Evolutionary conservation across 2,888 invertebrate genomes (phyloP), one percentile per base, ranked within the genome.

Genomic region (Anagyrus pseudococci): DNA sequence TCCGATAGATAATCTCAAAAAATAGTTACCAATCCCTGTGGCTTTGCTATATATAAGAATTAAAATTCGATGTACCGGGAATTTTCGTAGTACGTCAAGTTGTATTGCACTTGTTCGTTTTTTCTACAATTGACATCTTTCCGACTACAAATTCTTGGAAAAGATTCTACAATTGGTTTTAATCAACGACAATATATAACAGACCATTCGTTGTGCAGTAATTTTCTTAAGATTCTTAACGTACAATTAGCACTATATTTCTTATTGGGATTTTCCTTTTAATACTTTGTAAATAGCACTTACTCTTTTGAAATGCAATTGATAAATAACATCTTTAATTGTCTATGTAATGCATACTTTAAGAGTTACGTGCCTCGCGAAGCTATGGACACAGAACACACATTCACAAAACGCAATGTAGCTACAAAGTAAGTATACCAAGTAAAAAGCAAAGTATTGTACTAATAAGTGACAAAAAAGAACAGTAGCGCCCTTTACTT

Each of bases 321-420:
- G 37, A 52, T 55, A 60, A 66, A 53, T 47, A 62, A 66, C 49
- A 52, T 52, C n/a, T n/a, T n/a, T 47, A 54, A 44, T 6, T 13
- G 22, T n/a, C 49, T 57, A 53, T 22, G 19, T 52, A 37, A 56
- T 48, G 43, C 25, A 55, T 48, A 44, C 17, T 52, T 47, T 46
- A 58, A 56, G 55, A 64, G 25, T 41, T 40, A 19, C 19, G 44
- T 58, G 50, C 57, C 37, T 55, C n/a, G 50, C 22, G 15, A 48
- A 53, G 53, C 41, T 62, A 48, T 62, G 25, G 50, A 50, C 26
- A 57, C 58, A 63, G 57, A 58, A 58, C 59, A 66, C 63, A 63
- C 66, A 63, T 66, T 63, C 61, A 66, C 66, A 63, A 26, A 66
- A 66, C 61, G 58, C 59, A 57, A 52, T 47, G 40, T 56, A 62